These are phyloP conservation scores for Stenichneumon culpator DNA, from an alignment of 2,888 invertebrate genomes.

Conservation along the genomic window DNA sequence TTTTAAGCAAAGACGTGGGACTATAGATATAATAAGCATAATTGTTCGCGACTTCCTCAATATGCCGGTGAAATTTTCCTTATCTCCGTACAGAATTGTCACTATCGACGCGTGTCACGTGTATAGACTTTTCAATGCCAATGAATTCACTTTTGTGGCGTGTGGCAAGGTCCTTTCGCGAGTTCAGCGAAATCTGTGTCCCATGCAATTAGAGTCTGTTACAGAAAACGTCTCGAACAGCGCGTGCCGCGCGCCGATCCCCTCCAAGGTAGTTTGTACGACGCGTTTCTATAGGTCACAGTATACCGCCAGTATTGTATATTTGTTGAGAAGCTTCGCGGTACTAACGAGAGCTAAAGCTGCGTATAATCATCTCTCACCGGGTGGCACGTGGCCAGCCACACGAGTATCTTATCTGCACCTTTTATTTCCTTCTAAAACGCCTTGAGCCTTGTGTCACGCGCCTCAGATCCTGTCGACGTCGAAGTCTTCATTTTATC, in stretches of 20 bases:
- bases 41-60: too few species aligned
- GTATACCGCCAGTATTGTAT: neutral
- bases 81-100: neutral
- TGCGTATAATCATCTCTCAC: neutral
- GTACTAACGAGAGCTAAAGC: neutral
- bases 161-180: neutral
- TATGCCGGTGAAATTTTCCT: too few species aligned
- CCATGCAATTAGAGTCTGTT: neutral
- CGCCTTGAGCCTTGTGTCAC: neutral
- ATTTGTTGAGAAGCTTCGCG: neutral
- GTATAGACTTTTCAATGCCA: neutral
- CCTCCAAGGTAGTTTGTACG: neutral
- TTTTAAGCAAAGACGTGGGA: too few species aligned
- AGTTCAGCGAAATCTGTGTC: neutral
- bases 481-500: neutral
- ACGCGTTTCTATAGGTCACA: neutral
- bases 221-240: neutral
- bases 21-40: too few species aligned
- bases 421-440: neutral
- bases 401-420: neutral
- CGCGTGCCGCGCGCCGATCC: neutral
- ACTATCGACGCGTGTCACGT: neutral
- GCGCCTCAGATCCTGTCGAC: neutral
- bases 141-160: neutral
- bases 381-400: conserved; percentile 17